Evolutionary conservation across 2,888 invertebrate genomes (phyloP), one percentile per base, ranked within the genome.

Genomic region (Drosophila longiperda): DNA sequence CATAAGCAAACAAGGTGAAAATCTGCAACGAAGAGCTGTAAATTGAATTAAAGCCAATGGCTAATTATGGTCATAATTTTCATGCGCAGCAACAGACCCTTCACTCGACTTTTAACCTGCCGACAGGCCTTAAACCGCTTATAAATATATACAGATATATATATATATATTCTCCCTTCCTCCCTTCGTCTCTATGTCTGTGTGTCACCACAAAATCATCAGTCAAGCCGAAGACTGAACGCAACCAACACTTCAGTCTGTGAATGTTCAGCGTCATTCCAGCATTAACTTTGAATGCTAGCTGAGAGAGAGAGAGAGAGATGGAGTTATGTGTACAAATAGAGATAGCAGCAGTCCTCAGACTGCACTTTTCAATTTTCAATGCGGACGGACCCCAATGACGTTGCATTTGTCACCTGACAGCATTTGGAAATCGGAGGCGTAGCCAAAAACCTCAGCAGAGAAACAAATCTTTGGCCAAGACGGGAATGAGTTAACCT

Each of bases 61-160:
- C 83, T 82, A 82, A 85, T 82, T 82, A 79, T 61, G 69, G 71
- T 55, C 82, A 82, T 85, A 76, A 85, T 67, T 82, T 72, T 75
- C 38, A 62, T 52, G 53, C 60, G 36, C 60, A 15, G 48, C 40
- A 4, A n/a, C 29, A 42, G 20, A n/a, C 68, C 73, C 78, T 77
- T 77, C 77, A 73, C 68, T 66, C 68, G 78, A 68, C 72, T 66
- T 66, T 72, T 73, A 55, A 57, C 66, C 61, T 49, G 48, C 7
- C 26, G 29, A 17, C 59, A 49, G 57, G 48, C 53, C 58, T 75
- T 67, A 64, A 69, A 42, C 71, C 32, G 61, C 32, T 66, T 59
- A 15, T 20, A 45, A 20, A 3, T 0, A 45, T 23, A 3, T 23
- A 15, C 15, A 45, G 3, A 36, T 36, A 15, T 36, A 2, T 26